Evolutionary conservation across 2,113 vertebrate species (phyloP), one percentile per base, ranked within the genome.

Genomic region (Balaeniceps rex): DNA sequence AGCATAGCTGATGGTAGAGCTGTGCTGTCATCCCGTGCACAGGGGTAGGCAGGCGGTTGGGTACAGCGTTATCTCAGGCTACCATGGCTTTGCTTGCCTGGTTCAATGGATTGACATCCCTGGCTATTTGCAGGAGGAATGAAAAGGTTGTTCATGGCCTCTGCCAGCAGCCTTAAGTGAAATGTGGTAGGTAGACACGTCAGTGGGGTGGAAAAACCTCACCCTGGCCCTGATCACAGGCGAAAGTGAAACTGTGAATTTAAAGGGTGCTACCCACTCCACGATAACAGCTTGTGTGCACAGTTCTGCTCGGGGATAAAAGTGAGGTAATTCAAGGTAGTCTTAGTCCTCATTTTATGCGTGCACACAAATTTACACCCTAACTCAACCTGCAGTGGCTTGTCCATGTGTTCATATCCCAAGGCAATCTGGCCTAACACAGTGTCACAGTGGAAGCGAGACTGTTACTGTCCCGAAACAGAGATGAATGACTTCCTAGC

Each of bases 81-180:
- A 33, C 68, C 16, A 19, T 5, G 12, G 21, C 26, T 77, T 81
- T 81, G 16, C 38, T 70, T 61, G 51, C 26, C 23, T 0, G 2
- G 31, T 42, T 76, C 63, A 58, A 7, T 1, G 2, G 11, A 31
- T 7, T 84, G 66, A 46, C 0, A 0, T 64, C 34, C 29, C 5
- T 1, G 1, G 47, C 19, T 58, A 9, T 46, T 61, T 52, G 33
- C 36, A 52, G 79, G 19, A 70, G 49, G 22, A 69, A 80, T 14
- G 25, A 44, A 76, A 65, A 42, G 19, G 54, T 46, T 40, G 16
- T 29, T 76, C 44, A 4, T 3, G 23, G 25, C 23, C 17, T 54
- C 51, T 70, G 29, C 63, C 49, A 40, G 54, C 36, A 88, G 66
- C 49, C 26, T 29, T 29, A 25, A 34, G 51, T 19, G 57, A 33